A percentile compares a stretch with the other conserved stretches of the same genome.
phyloP scores from a whole-genome alignment of 2,113 vertebrate species.

The Aspiorhynchus laticeps region DNA sequence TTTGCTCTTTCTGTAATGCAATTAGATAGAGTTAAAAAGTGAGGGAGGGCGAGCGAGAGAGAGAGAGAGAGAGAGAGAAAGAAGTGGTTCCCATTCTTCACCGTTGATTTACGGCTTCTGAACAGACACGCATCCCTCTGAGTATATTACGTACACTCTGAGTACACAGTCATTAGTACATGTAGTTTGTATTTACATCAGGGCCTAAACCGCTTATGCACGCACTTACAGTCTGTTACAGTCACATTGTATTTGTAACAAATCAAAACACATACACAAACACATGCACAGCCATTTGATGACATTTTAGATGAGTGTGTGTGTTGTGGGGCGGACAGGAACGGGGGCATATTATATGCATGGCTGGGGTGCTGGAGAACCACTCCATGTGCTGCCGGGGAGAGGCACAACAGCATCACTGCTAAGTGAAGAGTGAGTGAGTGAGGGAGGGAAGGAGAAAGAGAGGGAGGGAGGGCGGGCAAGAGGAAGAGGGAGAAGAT shows the following conservation, averaged over 20 bases:
- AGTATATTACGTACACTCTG: conserved; percentile 20
- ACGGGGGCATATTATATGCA: conserved; percentile 48
- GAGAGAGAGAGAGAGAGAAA: conserved; percentile 16
- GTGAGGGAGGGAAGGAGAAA: conserved; percentile 18
- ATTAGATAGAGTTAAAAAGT: conserved; percentile 69
- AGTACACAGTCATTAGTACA: conserved; percentile 2
- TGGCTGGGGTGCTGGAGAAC: conserved; percentile 48
- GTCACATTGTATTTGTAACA: conserved; percentile 5
- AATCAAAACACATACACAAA: not conserved
- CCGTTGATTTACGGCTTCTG: conserved; percentile 30
- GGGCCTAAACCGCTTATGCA: not conserved
- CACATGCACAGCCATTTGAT: conserved; percentile 11
- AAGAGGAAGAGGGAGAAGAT: conserved; percentile 15
- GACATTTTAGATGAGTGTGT: conserved; percentile 29
- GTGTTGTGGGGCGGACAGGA: conserved; percentile 30
- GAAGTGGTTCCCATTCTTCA: conserved; percentile 31
- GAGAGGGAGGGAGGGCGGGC: not conserved
- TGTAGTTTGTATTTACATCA: conserved; percentile 23
- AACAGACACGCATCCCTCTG: conserved; percentile 10
- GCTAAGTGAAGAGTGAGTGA: conserved; percentile 47
- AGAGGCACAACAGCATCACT: conserved; percentile 37
- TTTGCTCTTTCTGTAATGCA: conserved; percentile 73
- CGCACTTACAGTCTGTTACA: not conserved
- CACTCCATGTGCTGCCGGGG: conserved; percentile 42
- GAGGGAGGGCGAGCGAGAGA: conserved; percentile 36